Evolutionary conservation across 2,113 vertebrate genomes (phyloP), one percentile per base, ranked within the genome.

Genomic region (Oncorhynchus gorbuscha): DNA sequence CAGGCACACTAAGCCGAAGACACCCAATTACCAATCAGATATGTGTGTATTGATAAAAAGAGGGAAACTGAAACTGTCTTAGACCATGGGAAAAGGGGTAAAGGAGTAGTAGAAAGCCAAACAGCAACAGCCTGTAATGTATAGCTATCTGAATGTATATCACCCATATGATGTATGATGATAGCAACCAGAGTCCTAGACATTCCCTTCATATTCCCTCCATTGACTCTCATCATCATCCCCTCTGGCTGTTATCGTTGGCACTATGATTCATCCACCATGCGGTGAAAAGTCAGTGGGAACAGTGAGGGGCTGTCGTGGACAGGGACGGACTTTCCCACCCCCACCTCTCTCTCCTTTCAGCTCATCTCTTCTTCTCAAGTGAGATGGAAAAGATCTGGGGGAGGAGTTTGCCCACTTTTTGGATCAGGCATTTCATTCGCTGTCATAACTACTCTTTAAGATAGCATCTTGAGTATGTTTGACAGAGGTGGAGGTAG

Each of bases 171-270:
- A 80, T 70, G 64, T 18, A 35, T 69, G 79, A 77, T 67, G 69
- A 84, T 49, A 69, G 8, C 24, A 75, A 67, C 59, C 83, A 85
- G 76, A 79, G 68, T 65, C 66, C 74, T 9, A 3, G 39, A 35
- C 13, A 11, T 45, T 11, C 39, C 8, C 9, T 3, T 11, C 39
- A 45, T 45, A 45, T 45, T 45, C 39, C 39, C 39, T 67, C 48
- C 24, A 24, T 72, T 72, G 49, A 9, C 84, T 69, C 48, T 89
- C 78, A 64, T 76, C 75, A 35, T 65, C 65, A 71, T 26, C 64
- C 68, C 39, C 55, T 70, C 24, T 79, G 69, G 65, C 45, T 80
- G 67, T 51, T 77, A n/a, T 45, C 61, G 58, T 68, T 58, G 28
- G 11, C 11, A 61, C 16, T 22, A 32, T 71, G 58, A 28, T 73